Evolutionary conservation across 2,113 vertebrate genomes (phyloP).

Genomic region (Copsychus sechellarum): DNA sequence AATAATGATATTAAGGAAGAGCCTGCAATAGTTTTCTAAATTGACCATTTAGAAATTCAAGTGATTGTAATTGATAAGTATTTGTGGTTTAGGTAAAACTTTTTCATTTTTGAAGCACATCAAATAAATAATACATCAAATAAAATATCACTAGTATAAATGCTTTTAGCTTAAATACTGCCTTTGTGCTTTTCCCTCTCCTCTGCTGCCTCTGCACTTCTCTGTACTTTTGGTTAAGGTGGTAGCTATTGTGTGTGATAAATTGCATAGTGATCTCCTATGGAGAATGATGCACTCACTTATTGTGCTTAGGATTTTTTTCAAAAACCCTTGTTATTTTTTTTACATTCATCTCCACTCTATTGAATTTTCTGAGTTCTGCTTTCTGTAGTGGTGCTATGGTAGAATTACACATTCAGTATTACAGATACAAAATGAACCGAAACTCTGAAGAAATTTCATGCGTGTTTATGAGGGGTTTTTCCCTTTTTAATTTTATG

Average conservation of each 20-base stretch:
- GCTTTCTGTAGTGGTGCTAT: not conserved
- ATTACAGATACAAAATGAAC: slow-evolving; percentile 29
- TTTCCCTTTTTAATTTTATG: not conserved
- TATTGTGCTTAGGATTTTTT: slow-evolving; percentile 12
- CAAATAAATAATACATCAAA: not conserved
- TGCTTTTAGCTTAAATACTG: not conserved
- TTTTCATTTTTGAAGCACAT: not conserved
- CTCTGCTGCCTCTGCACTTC: not conserved
- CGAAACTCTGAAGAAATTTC: not conserved
- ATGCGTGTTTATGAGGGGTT: not conserved
- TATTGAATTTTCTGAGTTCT: not conserved
- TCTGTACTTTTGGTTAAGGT: not conserved
- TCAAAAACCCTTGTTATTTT: slow-evolving; percentile 25
- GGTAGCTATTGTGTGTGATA: not conserved
- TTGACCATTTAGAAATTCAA: not conserved
- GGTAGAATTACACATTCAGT: not conserved
- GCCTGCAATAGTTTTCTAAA: not conserved
- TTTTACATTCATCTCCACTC: not conserved
- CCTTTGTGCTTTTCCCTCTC: not conserved
- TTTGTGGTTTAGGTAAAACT: not conserved
- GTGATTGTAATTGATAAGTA: not conserved
- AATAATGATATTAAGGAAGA: not conserved
- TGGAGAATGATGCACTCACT: not conserved
- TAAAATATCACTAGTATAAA: not conserved
- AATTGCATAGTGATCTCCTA: not conserved